These are phyloP conservation scores for Arrhopalites spinosus DNA, from an alignment of 2,888 invertebrate genomes.

Conservation along the genomic window DNA sequence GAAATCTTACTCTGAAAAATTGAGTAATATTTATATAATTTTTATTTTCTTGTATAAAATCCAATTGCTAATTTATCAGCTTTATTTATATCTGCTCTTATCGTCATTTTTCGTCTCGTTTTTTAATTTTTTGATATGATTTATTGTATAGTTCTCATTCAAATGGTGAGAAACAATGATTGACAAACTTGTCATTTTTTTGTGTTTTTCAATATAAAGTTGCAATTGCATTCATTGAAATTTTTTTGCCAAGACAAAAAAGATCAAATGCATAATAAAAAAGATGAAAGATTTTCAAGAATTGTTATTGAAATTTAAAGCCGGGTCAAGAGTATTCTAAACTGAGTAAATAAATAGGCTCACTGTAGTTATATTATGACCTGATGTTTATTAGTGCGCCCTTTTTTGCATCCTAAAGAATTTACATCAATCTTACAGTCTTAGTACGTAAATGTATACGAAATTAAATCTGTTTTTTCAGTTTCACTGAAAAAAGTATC, in stretches of 20 bases:
- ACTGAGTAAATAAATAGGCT: neutral
- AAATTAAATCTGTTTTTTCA: no score
- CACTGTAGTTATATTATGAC: neutral
- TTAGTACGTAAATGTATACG: no score
- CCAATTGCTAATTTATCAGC: neutral
- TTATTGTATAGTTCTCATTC: neutral
- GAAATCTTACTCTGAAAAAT: no score
- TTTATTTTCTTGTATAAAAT: neutral
- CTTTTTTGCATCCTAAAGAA: no score
- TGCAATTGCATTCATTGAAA: constrained; percentile 3
- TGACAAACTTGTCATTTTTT: neutral
- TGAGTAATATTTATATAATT: no score
- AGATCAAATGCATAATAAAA: neutral
- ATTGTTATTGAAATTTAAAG: neutral
- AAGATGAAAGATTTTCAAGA: neutral
- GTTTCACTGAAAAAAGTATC: no score
- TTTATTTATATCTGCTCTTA: neutral
- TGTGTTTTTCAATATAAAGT: neutral
- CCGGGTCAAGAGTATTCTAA: neutral
- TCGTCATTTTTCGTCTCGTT: neutral
- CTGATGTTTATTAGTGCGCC: neutral
- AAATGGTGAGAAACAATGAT: neutral
- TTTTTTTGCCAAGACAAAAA: neutral
- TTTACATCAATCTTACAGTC: no score
- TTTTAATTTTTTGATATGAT: neutral